phyloP scores from a whole-genome alignment of 1,140 invertebrate genomes.

The Lasioglossum baleicum region DNA sequence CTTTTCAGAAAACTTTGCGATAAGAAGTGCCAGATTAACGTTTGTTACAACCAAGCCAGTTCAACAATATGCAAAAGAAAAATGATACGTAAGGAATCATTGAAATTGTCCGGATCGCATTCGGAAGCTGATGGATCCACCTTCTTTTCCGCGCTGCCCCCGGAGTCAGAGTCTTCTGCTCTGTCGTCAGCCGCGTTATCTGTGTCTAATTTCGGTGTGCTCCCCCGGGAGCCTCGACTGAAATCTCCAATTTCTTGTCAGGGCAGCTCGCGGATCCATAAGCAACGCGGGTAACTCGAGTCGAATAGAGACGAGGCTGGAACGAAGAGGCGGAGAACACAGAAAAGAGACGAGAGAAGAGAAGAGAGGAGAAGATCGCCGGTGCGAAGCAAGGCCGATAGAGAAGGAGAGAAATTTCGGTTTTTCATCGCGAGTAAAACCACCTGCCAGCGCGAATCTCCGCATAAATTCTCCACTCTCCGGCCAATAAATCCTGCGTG shows the following conservation, averaged over 20 bases:
- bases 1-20: too few species aligned
- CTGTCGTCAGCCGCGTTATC: neutral
- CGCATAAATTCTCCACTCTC: constrained; percentile 73
- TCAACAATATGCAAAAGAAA: too few species aligned
- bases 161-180: too few species aligned
- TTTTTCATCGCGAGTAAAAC: constrained; percentile 57
- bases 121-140: too few species aligned
- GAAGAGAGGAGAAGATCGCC: neutral
- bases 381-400: neutral
- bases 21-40: too few species aligned
- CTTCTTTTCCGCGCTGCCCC: too few species aligned
- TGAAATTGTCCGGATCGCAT: too few species aligned
- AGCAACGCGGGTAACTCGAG: constrained; percentile 18
- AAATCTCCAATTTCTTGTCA: constrained; percentile 5
- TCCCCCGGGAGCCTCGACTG: neutral
- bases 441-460: constrained; percentile 73
- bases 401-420: constrained; percentile 45
- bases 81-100: too few species aligned
- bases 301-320: neutral
- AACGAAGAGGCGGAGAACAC: neutral
- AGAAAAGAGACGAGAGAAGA: neutral
- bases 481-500: constrained; percentile 71
- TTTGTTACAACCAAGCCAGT: too few species aligned
- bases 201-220: neutral
- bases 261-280: neutral